Evolutionary conservation across 2,113 vertebrate genomes (phyloP).

Genomic region (Oreamnos americanus): DNA sequence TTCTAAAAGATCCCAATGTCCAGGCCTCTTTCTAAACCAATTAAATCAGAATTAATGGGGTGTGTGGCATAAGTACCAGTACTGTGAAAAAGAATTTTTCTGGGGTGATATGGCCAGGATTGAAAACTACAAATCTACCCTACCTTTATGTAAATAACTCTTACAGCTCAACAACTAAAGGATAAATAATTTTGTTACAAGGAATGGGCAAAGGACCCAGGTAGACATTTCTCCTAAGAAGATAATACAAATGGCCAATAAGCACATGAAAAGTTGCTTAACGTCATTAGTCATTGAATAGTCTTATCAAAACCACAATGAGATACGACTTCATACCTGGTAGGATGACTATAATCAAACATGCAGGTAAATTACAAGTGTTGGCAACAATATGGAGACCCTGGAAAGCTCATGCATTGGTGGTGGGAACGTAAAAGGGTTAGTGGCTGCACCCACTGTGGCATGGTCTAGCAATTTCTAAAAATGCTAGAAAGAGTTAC

Average conservation of each 20-base stretch:
- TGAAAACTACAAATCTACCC: background rate
- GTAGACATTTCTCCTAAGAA: background rate
- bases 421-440: background rate
- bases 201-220: background rate
- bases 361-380: background rate
- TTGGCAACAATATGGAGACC: background rate
- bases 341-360: background rate
- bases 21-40: background rate
- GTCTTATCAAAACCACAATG: background rate
- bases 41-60: background rate
- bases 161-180: background rate
- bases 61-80: background rate
- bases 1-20: background rate
- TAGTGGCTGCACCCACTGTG: background rate
- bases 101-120: background rate
- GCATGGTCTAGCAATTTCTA: background rate
- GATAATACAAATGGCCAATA: background rate
- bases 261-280: background rate
- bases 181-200: conserved; percentile 8
- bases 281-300: background rate
- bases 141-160: background rate
- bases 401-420: background rate
- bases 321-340: background rate
- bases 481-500: background rate
- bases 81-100: background rate